phyloP scores from a whole-genome alignment of 2,113 vertebrate species.

The Aspidoscelis tigris region DNA sequence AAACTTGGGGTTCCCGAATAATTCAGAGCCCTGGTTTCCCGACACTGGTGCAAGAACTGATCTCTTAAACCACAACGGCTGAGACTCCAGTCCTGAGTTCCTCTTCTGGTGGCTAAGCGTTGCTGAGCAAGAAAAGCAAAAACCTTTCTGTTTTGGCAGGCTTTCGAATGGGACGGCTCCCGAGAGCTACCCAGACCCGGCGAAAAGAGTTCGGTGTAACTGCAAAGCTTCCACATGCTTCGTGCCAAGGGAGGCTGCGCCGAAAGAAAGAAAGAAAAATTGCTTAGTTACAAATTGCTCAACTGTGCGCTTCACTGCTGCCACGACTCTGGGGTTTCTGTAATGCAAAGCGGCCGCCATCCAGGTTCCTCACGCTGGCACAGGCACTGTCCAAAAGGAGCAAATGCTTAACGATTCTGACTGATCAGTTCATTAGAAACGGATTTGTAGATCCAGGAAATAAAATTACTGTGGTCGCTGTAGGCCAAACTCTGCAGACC shows the following conservation, averaged over 20 bases:
- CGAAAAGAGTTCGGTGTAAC: neutral
- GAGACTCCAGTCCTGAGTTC: neutral
- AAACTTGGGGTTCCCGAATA: neutral
- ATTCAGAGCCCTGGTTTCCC: neutral
- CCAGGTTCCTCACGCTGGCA: constrained; percentile 21
- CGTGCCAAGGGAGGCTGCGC: neutral
- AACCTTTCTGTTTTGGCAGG: neutral
- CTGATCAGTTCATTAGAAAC: constrained; percentile 66
- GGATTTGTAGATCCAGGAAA: constrained; percentile 66
- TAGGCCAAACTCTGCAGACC: constrained; percentile 64
- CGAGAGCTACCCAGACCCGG: neutral
- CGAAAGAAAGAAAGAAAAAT: neutral
- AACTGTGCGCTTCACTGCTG: neutral
- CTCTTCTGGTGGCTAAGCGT: neutral
- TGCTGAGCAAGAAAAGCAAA: neutral
- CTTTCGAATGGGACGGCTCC: neutral
- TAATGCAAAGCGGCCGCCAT: constrained; percentile 9
- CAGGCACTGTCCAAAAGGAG: constrained; percentile 28
- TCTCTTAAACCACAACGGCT: neutral
- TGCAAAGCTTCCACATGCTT: neutral
- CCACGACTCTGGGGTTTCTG: neutral
- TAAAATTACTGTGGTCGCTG: constrained; percentile 68
- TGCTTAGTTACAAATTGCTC: constrained; percentile 21
- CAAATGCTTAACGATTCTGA: constrained; percentile 63
- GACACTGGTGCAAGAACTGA: neutral